phyloP scores from a whole-genome alignment of 2,888 invertebrate species.

The Schizaphis graminum region DNA sequence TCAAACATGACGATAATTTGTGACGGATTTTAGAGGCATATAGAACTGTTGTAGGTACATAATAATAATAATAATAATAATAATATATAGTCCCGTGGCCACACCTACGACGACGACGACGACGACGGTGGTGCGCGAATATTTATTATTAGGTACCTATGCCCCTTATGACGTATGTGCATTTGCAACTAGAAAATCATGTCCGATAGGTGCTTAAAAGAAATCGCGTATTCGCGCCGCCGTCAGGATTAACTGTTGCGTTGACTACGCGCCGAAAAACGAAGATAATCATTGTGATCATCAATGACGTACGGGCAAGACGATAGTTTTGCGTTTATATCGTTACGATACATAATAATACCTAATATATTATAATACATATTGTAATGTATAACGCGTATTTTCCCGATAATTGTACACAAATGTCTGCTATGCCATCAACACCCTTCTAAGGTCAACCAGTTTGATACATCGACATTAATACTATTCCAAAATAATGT shows the following conservation, averaged over 20 bases:
- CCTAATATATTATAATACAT: no score
- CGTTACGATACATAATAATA: background rate
- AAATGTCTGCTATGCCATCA: conserved; percentile 31
- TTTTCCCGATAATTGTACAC: conserved; percentile 33
- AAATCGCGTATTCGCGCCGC: background rate
- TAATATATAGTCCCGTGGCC: background rate
- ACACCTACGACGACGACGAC: background rate
- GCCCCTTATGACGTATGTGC: background rate
- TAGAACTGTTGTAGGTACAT: background rate
- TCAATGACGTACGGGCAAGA: background rate
- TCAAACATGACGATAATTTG: conserved; percentile 65
- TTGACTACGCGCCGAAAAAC: no score
- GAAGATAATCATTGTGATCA: background rate
- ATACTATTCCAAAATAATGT: conserved; percentile 13
- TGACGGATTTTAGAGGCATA: conserved; percentile 57
- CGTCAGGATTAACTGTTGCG: background rate
- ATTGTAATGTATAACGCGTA: background rate
- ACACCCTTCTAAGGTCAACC: conserved; percentile 62
- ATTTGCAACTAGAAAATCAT: background rate
- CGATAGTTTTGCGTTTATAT: conserved; percentile 6
- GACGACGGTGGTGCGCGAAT: background rate
- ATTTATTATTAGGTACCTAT: background rate
- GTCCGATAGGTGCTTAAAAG: background rate
- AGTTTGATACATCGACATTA: background rate
- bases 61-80: no score